A percentile compares a stretch with the other conserved stretches of the same genome.
These are phyloP conservation scores for Peromyscus polionotus DNA, from an alignment of 2,113 vertebrate genomes.

Conservation along the genomic window DNA sequence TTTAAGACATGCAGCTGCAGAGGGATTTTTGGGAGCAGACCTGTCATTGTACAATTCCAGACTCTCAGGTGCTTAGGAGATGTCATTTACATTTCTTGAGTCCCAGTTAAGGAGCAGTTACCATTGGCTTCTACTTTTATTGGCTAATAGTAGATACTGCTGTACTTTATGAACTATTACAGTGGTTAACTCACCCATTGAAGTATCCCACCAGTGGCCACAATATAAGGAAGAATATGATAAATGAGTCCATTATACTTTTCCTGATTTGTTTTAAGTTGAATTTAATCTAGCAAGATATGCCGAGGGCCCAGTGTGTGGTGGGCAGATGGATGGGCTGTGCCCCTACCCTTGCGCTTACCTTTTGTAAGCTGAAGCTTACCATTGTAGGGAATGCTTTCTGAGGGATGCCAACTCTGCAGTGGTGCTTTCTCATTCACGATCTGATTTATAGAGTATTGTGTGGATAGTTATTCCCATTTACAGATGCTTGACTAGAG, in stretches of 20 bases:
- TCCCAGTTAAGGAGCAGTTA: slow-evolving; percentile 27
- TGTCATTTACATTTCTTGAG: not conserved
- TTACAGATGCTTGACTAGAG: slow-evolving; percentile 29
- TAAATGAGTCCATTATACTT: slow-evolving; percentile 15
- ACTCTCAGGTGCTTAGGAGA: slow-evolving; percentile 28
- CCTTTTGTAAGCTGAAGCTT: slow-evolving; percentile 19
- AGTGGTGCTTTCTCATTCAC: not conserved
- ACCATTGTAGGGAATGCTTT: not conserved
- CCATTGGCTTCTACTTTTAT: slow-evolving; percentile 21
- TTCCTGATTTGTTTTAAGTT: slow-evolving; percentile 52
- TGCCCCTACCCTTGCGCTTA: slow-evolving; percentile 15
- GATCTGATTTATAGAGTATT: not conserved
- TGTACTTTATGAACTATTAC: not conserved
- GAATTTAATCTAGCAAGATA: slow-evolving; percentile 1
- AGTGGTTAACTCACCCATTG: not conserved
- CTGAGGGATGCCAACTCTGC: not conserved
- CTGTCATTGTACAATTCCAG: not conserved
- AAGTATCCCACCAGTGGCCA: not conserved
- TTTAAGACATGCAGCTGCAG: not conserved
- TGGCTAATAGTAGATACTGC: slow-evolving; percentile 11
- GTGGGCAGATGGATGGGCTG: not conserved
- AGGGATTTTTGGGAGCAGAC: slow-evolving; percentile 2
- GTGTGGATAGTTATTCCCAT: not conserved
- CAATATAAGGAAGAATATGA: slow-evolving; percentile 29
- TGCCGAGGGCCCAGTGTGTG: not conserved